Evolutionary conservation across 2,888 invertebrate species (phyloP).

Genomic region (Aleiodes leptofemur): DNA sequence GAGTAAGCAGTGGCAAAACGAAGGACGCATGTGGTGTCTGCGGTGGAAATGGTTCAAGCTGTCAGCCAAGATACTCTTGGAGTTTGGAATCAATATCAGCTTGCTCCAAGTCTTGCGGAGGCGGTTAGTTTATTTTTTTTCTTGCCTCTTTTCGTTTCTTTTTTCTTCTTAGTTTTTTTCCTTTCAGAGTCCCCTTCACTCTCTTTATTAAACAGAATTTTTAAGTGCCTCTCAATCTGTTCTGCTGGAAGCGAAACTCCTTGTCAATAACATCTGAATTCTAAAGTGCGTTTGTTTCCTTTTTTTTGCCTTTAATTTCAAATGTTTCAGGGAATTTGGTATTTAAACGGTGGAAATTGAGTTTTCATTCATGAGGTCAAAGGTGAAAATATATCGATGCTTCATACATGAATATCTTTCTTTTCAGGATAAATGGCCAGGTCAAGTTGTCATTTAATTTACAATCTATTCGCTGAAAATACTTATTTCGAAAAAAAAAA

Average conservation of each 20-base stretch:
- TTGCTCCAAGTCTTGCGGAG: conserved; percentile 95
- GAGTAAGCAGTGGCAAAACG: conserved; percentile 89
- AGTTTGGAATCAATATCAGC: conserved; percentile 88
- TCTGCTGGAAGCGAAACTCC: conserved; percentile 20
- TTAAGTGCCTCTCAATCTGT: conserved; percentile 27
- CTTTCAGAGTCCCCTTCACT: not conserved
- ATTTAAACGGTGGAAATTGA: not conserved
- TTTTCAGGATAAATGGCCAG: not conserved
- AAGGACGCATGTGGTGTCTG: conserved; percentile 94
- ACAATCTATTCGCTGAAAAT: too few relatives aligned
- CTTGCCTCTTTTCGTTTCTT: not conserved
- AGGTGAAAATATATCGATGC: not conserved
- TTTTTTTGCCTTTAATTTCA: not conserved
- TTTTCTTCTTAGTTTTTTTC: not conserved
- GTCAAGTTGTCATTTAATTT: too few relatives aligned
- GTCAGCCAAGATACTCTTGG: conserved; percentile 93
- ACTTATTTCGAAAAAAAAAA: too few relatives aligned
- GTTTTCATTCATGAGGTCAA: conserved; percentile 22
- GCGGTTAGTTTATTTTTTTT: conserved; percentile 81
- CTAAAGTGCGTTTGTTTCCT: not conserved
- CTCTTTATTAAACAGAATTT: conserved; percentile 24
- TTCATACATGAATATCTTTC: not conserved
- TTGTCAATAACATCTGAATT: conserved; percentile 21
- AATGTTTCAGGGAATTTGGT: not conserved
- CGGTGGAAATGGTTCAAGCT: conserved; percentile 92